phyloP scores from a whole-genome alignment of 2,797 vertebrate genomes.

The Xerus rutilus region DNA sequence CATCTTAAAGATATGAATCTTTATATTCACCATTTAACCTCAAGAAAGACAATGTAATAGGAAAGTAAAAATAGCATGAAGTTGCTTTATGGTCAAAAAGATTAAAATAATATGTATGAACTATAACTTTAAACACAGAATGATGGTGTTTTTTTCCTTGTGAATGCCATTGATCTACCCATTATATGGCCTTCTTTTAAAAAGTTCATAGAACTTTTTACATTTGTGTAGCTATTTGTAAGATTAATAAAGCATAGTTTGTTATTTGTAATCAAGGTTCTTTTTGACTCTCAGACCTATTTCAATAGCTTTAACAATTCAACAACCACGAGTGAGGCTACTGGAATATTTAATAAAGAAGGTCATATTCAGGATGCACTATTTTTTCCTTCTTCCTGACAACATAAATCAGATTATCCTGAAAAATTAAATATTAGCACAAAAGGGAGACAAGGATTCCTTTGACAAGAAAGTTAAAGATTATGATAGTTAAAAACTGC shows the following conservation, averaged over 20 bases:
- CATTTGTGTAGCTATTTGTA: slow-evolving; percentile 55
- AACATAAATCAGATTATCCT: slow-evolving; percentile 19
- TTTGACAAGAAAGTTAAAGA: slow-evolving; percentile 50
- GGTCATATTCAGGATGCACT: neutral
- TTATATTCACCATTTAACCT: slow-evolving; percentile 26
- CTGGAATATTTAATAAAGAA: slow-evolving; percentile 59
- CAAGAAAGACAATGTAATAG: neutral
- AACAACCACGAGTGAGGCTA: neutral
- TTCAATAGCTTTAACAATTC: slow-evolving; percentile 59
- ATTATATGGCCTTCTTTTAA: slow-evolving; percentile 39
- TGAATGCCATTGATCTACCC: slow-evolving; percentile 49
- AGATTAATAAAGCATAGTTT: slow-evolving; percentile 64
- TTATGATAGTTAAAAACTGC: slow-evolving; percentile 7
- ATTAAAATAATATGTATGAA: slow-evolving; percentile 40
- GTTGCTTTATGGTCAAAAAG: slow-evolving; percentile 9
- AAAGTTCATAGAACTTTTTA: neutral
- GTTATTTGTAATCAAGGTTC: slow-evolving; percentile 55
- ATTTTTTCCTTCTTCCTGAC: slow-evolving; percentile 5
- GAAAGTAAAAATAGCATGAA: neutral
- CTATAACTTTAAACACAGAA: slow-evolving; percentile 29
- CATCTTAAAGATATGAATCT: neutral
- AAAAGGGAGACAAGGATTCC: slow-evolving; percentile 43
- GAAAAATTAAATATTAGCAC: slow-evolving; percentile 58
- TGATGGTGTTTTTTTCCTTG: neutral
- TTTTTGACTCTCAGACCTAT: slow-evolving; percentile 30